Evolutionary conservation across 2,888 invertebrate species (phyloP).

Genomic region (Cheilosia vernalis): DNA sequence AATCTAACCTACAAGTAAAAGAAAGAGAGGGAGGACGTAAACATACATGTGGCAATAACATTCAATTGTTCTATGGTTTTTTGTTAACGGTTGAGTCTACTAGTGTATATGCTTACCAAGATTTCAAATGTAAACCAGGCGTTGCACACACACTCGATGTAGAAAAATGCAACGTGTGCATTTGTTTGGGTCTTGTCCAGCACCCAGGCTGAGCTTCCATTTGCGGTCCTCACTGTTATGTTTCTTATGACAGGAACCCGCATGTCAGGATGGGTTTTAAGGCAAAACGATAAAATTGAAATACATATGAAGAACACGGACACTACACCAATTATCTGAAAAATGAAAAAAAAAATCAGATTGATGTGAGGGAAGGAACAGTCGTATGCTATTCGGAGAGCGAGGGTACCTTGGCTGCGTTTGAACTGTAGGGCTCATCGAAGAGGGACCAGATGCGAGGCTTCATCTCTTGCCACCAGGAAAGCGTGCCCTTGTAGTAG

Average conservation of each 20-base stretch:
- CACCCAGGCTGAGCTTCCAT: slow-evolving; percentile 91
- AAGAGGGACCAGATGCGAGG: slow-evolving; percentile 99
- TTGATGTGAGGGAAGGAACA: neutral
- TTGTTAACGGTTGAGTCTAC: no score
- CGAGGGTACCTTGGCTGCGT: slow-evolving; percentile 93
- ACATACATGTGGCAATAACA: slow-evolving; percentile 42
- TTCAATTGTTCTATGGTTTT: neutral
- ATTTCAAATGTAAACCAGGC: slow-evolving; percentile 99
- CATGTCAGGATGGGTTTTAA: slow-evolving; percentile 99
- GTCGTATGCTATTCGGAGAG: neutral
- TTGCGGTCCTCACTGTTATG: slow-evolving; percentile 90
- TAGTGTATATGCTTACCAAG: slow-evolving; percentile 83
- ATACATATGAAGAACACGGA: slow-evolving; percentile 99
- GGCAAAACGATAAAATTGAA: slow-evolving; percentile 99
- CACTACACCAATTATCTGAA: slow-evolving; percentile 97
- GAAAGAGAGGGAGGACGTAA: slow-evolving; percentile 54
- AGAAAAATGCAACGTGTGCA: slow-evolving; percentile 98
- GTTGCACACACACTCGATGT: slow-evolving; percentile 99
- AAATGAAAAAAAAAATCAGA: slow-evolving; percentile 10
- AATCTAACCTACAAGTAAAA: slow-evolving; percentile 87
- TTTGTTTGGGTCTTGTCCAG: slow-evolving; percentile 96
- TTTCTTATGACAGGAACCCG: slow-evolving; percentile 94
- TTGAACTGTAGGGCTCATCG: slow-evolving; percentile 99
- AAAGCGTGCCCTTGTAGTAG: slow-evolving; percentile 94
- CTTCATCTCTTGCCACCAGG: slow-evolving; percentile 98